Conservation (phyloP, 2,113 vertebrate species). For the Xerus inauris region DNA sequence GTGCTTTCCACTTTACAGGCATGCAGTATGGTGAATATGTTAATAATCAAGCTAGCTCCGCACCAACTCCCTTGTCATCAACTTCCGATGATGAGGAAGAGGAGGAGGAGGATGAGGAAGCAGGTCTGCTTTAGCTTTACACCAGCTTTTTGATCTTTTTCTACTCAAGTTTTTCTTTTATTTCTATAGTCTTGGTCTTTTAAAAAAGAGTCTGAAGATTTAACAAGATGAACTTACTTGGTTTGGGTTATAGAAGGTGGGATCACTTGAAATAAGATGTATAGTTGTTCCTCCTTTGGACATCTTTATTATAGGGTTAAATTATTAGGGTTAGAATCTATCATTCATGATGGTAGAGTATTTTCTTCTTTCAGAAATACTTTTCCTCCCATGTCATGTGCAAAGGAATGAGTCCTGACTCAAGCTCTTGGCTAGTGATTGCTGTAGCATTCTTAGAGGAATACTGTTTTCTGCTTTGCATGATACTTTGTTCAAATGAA, state of each 20-base stretch:
- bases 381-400: constrained; percentile 23
- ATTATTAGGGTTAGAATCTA: neutral
- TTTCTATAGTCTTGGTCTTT: constrained; percentile 64
- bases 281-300: neutral
- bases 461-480: constrained; percentile 33
- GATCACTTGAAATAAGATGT: constrained; percentile 45
- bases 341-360: constrained; percentile 10
- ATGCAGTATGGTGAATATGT: constrained; percentile 96
- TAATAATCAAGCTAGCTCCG: constrained; percentile 96
- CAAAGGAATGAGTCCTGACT: neutral
- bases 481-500: constrained; percentile 1
- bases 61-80: constrained; percentile 96
- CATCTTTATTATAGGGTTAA: no score
- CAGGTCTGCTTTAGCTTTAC: constrained; percentile 99
- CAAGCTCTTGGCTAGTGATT: neutral
- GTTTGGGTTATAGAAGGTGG: constrained; percentile 33
- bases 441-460: neutral
- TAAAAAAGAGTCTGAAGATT: constrained; percentile 54
- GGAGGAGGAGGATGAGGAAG: constrained; percentile 97
- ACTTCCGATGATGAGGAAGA: constrained; percentile 97
- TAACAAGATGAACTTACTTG: constrained; percentile 20
- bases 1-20: constrained; percentile 95
- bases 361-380: constrained; percentile 9
- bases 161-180: constrained; percentile 70
- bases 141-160: constrained; percentile 85